Percentiles rank a stretch among this genome's conserved stretches.
Evolutionary conservation across 2,113 vertebrate genomes (phyloP).

Genomic region (Brienomyrus longianalis): DNA sequence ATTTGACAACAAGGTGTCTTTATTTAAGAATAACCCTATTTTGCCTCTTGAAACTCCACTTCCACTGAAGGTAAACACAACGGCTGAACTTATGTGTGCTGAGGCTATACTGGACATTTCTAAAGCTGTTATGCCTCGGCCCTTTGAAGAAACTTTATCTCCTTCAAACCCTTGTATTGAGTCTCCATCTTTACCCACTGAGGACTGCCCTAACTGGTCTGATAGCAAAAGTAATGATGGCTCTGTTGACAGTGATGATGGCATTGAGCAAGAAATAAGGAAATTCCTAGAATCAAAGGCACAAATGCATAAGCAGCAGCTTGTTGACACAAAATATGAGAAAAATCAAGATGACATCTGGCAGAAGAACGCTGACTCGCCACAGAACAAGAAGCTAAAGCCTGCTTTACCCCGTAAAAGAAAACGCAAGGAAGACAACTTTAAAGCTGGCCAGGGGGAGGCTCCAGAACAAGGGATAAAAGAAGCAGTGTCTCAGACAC

Average conservation of each 20-base stretch:
- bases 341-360: background rate
- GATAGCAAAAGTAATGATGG: constrained; percentile 67
- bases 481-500: constrained; percentile 26
- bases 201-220: constrained; percentile 18
- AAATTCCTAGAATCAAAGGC: constrained; percentile 86
- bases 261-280: constrained; percentile 83
- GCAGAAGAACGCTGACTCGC: constrained; percentile 27
- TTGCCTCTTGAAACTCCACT: constrained; percentile 33
- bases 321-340: constrained; percentile 31
- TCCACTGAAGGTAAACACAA: constrained; percentile 67
- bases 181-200: constrained; percentile 32
- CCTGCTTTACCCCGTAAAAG: constrained; percentile 55
- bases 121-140: constrained; percentile 77
- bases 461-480: constrained; percentile 4
- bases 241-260: constrained; percentile 80
- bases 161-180: constrained; percentile 24
- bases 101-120: constrained; percentile 97
- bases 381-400: constrained; percentile 47
- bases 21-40: constrained; percentile 34
- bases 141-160: constrained; percentile 43
- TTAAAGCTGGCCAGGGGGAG: constrained; percentile 4
- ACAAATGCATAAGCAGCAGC: constrained; percentile 58
- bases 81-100: constrained; percentile 86
- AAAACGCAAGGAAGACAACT: constrained; percentile 49
- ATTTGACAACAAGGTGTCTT: constrained; percentile 29